Percentiles rank a stretch among this genome's conserved stretches.
Evolutionary conservation across 2,888 invertebrate genomes (phyloP).

Genomic region (Lissocephala sabroskyi): DNA sequence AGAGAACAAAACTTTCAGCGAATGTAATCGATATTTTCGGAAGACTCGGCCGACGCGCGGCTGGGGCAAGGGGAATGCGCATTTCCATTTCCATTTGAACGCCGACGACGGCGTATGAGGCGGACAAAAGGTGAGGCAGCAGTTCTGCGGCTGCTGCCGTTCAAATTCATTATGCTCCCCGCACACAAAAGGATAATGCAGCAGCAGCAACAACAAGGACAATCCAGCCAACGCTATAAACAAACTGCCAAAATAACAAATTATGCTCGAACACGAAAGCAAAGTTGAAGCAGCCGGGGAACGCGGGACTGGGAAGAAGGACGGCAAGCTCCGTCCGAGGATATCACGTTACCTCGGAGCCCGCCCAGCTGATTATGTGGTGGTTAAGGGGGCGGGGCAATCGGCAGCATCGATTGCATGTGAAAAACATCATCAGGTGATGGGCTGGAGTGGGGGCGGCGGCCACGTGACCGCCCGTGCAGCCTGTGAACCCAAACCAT

Average conservation of each 20-base stretch:
- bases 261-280: constrained; percentile 52
- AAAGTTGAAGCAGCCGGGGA: no score
- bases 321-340: no score
- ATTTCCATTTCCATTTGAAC: no score
- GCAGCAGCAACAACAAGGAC: constrained; percentile 5
- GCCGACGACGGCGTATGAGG: no score
- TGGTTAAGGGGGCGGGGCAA: no score
- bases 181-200: constrained; percentile 26
- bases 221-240: not conserved
- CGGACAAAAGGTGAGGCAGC: no score
- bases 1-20: constrained; percentile 38
- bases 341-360: no score
- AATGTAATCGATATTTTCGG: constrained; percentile 57
- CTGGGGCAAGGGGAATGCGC: no score
- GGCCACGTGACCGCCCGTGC: constrained; percentile 36
- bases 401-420: constrained; percentile 18
- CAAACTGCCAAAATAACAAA: constrained; percentile 52
- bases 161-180: constrained; percentile 13
- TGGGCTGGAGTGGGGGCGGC: not conserved
- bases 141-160: constrained; percentile 4
- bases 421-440: constrained; percentile 55
- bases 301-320: no score
- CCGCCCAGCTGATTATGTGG: constrained; percentile 24
- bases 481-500: constrained; percentile 2
- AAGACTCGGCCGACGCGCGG: no score